A percentile compares a stretch with the other conserved stretches of the same genome.
Conservation (phyloP, 2,797 vertebrate species). For the Adrianichthys oophorus region DNA sequence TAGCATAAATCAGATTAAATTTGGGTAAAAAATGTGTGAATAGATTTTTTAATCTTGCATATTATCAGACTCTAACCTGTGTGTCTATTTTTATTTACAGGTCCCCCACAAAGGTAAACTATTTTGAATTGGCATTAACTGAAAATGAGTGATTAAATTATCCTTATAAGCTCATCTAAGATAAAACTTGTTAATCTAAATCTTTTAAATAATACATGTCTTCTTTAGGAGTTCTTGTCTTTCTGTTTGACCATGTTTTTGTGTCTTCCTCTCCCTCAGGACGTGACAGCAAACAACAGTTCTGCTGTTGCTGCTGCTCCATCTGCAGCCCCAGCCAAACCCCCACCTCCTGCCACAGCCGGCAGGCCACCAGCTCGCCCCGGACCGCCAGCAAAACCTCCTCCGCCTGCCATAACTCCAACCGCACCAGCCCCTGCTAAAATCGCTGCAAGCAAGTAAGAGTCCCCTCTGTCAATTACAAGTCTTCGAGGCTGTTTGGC, state of each 20-base stretch:
- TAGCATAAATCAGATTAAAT: no score
- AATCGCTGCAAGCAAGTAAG: constrained; percentile 55
- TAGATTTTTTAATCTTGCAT: neutral
- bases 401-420: constrained; percentile 57
- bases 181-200: no score
- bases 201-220: neutral
- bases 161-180: no score
- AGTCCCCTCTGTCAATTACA: constrained; percentile 13
- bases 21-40: no score
- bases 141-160: no score
- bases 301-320: constrained; percentile 74
- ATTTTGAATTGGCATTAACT: neutral
- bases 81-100: constrained; percentile 60
- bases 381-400: constrained; percentile 57
- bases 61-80: constrained; percentile 32
- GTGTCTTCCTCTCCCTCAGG: constrained; percentile 68
- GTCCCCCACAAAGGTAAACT: constrained; percentile 81
- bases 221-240: constrained; percentile 2
- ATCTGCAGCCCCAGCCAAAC: constrained; percentile 80
- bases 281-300: constrained; percentile 88
- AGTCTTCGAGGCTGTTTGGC: constrained; percentile 7
- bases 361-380: constrained; percentile 78
- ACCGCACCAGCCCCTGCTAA: constrained; percentile 48
- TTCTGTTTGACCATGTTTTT: constrained; percentile 4
- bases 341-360: constrained; percentile 74